Base-by-base conservation (phyloP, 2,113 vertebrate species). In the Mustelus asterias region DNA sequence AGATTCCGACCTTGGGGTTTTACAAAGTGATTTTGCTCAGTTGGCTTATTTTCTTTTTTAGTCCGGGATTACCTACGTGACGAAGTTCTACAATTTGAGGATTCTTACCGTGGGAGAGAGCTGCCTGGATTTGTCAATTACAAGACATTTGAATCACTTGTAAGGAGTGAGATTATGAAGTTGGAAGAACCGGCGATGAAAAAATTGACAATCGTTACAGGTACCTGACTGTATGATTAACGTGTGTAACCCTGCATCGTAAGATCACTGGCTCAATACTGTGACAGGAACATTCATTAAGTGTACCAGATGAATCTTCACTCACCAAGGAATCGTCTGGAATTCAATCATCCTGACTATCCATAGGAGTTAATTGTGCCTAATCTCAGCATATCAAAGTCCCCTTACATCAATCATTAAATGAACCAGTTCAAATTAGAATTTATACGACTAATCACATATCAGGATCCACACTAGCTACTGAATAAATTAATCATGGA, bases 51-150 rank as follows among this genome's bases (percentile, higher is more conserved):
- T 97, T 22, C 90, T 29, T 29, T 96, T 97, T 89, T 20, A 99
- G 98, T 98, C 96, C 97, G 97, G 60, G 5, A 0, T 0, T 95
- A 0, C 0, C 96, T 98, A 20, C 96, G 96, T 1, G 16, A 0
- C 0, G 97, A 97, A 96, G 96, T 97, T 1, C 14, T 2, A 1
- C 72, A 94, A 16, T 98, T 98, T 0, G 98, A 99, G 96, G 96
- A 96, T 0, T 97, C 0, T 41, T 98, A 98, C 96, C 97, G 98
- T 29, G 98, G 98, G 0, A 96, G 98, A 96, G 98, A 99, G 96
- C 98, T 99, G 69, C 98, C 98, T 0, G 98, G 98, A 0, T 99
- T 99, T 96, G 97, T 97, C 96, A 99, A 97, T 96, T 98, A 98
- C 96, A 98, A 96, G 96, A 98, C 97, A 0, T 99, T 99, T 96